Evolutionary conservation across 2,888 invertebrate species (phyloP), one percentile per base, ranked within the genome.

Genomic region (Formica aserva): DNA sequence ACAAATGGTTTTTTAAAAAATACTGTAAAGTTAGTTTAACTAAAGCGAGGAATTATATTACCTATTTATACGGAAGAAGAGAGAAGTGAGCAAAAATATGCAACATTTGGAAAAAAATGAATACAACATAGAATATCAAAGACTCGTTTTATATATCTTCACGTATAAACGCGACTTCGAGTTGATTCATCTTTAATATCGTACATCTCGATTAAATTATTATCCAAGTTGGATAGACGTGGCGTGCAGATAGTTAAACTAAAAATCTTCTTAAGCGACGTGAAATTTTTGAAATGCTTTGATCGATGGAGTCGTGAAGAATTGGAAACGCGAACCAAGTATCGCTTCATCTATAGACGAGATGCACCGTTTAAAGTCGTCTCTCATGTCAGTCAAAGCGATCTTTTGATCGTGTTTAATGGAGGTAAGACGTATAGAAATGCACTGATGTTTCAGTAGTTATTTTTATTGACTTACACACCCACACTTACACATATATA

Each of bases 211-310:
- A 66, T 29, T 29, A 67, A 48, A 18, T 48, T 48, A 6, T 18
- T 48, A 2, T 48, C 48, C 45, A 18, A 29, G 32, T n/a, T 48
- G 29, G 4, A 22, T 32, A n/a, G n/a, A n/a, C n/a, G 18, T 29
- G 9, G 9, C 9, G 18, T 1, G 32, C 32, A 8, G 32, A 35
- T 78, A 15, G 29, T 69, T 69, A 78, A 57, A 38, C 3, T 26
- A 26, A 15, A 18, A 69, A 29, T 69, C 41, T 57, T 57, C 45
- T 71, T 26, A 32, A 60, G 57, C 45, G 35, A 78, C 45, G 18
- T 26, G 26, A 22, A 60, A 78, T 71, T 78, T 69, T 57, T 3
- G 45, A 35, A 71, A 71, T 18, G 13, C 60, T 60, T 45, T 78
- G 69, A 67, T 69, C 45, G 57, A 60, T 22, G 45, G 8, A 52